Conservation (phyloP, 2,888 invertebrate species). For the Epicampocera succincta region DNA sequence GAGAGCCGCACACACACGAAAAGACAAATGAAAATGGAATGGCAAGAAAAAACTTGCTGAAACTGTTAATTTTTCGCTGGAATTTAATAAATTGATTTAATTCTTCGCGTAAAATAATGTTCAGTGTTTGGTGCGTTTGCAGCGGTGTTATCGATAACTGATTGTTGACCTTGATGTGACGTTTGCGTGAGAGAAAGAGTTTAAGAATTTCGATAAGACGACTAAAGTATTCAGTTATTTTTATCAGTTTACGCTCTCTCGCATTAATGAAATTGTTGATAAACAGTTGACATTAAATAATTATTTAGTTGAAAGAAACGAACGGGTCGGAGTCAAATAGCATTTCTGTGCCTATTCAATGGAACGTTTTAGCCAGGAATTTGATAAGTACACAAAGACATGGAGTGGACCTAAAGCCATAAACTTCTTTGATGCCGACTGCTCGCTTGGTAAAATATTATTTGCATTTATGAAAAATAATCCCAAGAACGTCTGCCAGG, state of each 20-base stretch:
- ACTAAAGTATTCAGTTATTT: background rate
- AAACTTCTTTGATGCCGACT: slow-evolving; percentile 77
- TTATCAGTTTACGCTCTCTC: slow-evolving; percentile 26
- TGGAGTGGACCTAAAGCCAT: slow-evolving; percentile 78
- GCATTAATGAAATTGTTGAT: slow-evolving; percentile 27
- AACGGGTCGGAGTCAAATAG: slow-evolving; percentile 7
- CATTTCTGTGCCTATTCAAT: slow-evolving; percentile 62
- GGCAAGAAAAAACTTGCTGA: too few species aligned
- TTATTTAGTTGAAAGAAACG: slow-evolving; percentile 43
- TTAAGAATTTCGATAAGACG: slow-evolving; percentile 5
- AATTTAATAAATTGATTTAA: too few species aligned
- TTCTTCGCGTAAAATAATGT: too few species aligned
- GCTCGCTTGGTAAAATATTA: slow-evolving; percentile 78
- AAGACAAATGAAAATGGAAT: too few species aligned
- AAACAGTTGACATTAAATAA: slow-evolving; percentile 26
- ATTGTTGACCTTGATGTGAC: slow-evolving; percentile 8
- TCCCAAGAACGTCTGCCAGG: slow-evolving; percentile 76
- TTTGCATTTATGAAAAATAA: slow-evolving; percentile 78
- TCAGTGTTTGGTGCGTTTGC: too few species aligned
- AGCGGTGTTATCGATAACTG: too few species aligned
- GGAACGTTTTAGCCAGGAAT: slow-evolving; percentile 75
- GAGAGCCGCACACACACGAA: too few species aligned
- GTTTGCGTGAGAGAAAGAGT: slow-evolving; percentile 3
- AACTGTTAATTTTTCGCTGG: too few species aligned
- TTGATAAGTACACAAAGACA: slow-evolving; percentile 78